Evolutionary conservation across 1,140 invertebrate genomes (phyloP).

Genomic region (Microvelia longipes): DNA sequence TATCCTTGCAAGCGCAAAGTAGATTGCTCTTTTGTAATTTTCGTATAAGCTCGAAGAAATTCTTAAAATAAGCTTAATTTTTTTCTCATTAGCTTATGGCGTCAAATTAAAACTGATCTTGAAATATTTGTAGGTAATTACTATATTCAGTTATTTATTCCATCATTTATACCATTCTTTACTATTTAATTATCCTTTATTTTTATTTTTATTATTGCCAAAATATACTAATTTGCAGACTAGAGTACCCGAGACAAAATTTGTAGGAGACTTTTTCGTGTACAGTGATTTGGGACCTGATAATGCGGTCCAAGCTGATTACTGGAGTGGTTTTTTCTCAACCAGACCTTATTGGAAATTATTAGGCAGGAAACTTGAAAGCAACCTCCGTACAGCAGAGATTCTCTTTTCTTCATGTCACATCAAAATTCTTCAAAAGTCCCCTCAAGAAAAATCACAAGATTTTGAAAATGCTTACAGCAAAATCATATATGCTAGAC

Average conservation of each 20-base stretch:
- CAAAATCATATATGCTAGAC: slow-evolving; percentile 53
- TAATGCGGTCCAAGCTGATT: slow-evolving; percentile 53
- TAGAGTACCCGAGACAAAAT: slow-evolving; percentile 26
- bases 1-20: too few species aligned
- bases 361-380: slow-evolving; percentile 68
- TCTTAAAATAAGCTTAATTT: too few species aligned
- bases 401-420: slow-evolving; percentile 72
- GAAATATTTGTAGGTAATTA: too few species aligned
- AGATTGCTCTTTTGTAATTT: too few species aligned
- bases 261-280: slow-evolving; percentile 89
- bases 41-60: too few species aligned
- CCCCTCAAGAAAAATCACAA: slow-evolving; percentile 41
- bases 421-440: slow-evolving; percentile 46
- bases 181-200: not conserved
- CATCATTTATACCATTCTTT: too few species aligned
- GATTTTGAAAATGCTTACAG: slow-evolving; percentile 65
- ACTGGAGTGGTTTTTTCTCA: slow-evolving; percentile 92
- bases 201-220: not conserved
- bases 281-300: slow-evolving; percentile 88
- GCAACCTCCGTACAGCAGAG: slow-evolving; percentile 66
- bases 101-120: too few species aligned
- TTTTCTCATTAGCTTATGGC: too few species aligned
- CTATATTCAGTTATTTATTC: too few species aligned
- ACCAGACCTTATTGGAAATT: slow-evolving; percentile 85
- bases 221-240: too few species aligned